phyloP scores from a whole-genome alignment of 2,113 vertebrate genomes.

The Gasterosteus aculeatus region DNA sequence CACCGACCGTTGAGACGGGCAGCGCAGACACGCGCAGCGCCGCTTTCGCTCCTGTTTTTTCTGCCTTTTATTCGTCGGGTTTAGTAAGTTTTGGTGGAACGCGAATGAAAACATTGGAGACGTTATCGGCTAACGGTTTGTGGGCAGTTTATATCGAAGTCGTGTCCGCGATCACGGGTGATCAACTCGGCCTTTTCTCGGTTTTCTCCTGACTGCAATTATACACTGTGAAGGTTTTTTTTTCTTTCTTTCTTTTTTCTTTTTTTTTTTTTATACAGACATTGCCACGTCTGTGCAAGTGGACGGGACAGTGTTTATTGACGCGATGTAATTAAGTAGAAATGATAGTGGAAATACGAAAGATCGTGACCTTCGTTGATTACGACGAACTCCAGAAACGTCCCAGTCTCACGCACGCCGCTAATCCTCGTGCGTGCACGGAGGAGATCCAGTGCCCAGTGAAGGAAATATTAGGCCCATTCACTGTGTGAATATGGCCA shows the following conservation, averaged over 20 bases:
- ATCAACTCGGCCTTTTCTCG: slow-evolving; percentile 45
- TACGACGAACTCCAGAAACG: slow-evolving; percentile 63
- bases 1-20: slow-evolving; percentile 55
- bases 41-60: slow-evolving; percentile 39
- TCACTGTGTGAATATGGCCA: slow-evolving; percentile 66
- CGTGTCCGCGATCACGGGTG: slow-evolving; percentile 32
- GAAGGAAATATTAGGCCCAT: slow-evolving; percentile 61
- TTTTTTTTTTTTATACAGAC: slow-evolving; percentile 39
- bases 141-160: slow-evolving; percentile 61
- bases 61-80: slow-evolving; percentile 42
- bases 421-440: slow-evolving; percentile 51
- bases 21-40: slow-evolving; percentile 38
- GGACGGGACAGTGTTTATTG: slow-evolving; percentile 56
- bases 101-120: slow-evolving; percentile 57
- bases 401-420: slow-evolving; percentile 42
- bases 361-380: slow-evolving; percentile 66
- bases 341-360: slow-evolving; percentile 19
- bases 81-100: slow-evolving; percentile 58
- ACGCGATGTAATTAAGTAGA: slow-evolving; percentile 26
- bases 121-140: slow-evolving; percentile 54
- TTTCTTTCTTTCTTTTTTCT: slow-evolving; percentile 18
- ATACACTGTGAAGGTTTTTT: slow-evolving; percentile 38
- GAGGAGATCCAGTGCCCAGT: slow-evolving; percentile 43
- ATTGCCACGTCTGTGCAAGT: slow-evolving; percentile 74
- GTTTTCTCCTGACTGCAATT: slow-evolving; percentile 53